Percentiles rank a stretch among this genome's conserved stretches.
Evolutionary conservation across 2,797 vertebrate genomes (phyloP).

Genomic region (Protonibea diacanthus): DNA sequence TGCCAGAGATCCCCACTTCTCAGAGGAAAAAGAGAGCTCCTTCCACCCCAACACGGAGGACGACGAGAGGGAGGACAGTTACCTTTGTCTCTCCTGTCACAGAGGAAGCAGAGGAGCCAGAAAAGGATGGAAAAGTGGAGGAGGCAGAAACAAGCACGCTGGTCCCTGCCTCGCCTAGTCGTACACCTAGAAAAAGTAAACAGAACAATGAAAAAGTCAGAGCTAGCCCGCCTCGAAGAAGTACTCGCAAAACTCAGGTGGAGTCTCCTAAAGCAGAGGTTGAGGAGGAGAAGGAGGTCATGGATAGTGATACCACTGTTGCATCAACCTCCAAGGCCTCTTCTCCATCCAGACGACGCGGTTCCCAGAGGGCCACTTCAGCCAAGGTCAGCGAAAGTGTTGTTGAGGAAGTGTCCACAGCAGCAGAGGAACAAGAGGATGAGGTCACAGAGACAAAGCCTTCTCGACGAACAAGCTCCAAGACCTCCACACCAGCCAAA

Average conservation of each 20-base stretch:
- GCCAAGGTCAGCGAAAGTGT: constrained; percentile 56
- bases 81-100: constrained; percentile 64
- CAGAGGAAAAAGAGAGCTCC: constrained; percentile 58
- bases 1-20: constrained; percentile 37
- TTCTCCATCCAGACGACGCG: constrained; percentile 63
- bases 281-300: constrained; percentile 39
- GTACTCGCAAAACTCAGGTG: constrained; percentile 75
- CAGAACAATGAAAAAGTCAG: constrained; percentile 65
- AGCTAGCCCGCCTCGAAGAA: constrained; percentile 81
- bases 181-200: constrained; percentile 79
- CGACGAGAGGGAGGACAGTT: constrained; percentile 62
- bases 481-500: constrained; percentile 52
- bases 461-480: constrained; percentile 26
- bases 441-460: constrained; percentile 17
- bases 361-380: constrained; percentile 62
- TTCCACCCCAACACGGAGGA: constrained; percentile 70
- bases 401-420: constrained; percentile 22
- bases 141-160: constrained; percentile 32
- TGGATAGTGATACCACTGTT: constrained; percentile 12
- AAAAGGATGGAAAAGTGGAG: constrained; percentile 41
- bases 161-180: constrained; percentile 72
- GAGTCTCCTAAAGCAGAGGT: constrained; percentile 45
- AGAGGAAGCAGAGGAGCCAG: constrained; percentile 57
- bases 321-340: constrained; percentile 38
- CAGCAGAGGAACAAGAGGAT: constrained; percentile 33